phyloP scores from a whole-genome alignment of 2,888 invertebrate genomes.

The Capitulum mitella region DNA sequence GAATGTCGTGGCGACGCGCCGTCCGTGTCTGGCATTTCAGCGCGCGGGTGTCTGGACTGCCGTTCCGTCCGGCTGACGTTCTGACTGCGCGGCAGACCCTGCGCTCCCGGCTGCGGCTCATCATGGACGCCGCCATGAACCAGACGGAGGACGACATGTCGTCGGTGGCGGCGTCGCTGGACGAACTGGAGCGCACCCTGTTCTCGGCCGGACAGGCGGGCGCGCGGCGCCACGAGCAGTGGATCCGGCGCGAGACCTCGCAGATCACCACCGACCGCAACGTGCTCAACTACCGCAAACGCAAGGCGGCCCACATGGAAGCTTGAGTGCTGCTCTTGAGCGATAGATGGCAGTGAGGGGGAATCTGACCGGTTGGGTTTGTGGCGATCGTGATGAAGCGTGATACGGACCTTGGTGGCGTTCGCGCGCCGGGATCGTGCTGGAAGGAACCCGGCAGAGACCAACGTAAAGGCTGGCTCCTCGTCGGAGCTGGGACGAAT shows the following conservation, averaged over 20 bases:
- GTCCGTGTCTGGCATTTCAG: too few relatives aligned
- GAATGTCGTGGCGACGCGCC: too few relatives aligned
- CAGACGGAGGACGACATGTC: neutral
- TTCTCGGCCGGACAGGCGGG: neutral
- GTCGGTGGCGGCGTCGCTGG: neutral
- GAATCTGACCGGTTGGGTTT: too few relatives aligned
- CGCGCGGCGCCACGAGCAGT: neutral
- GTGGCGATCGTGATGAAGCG: too few relatives aligned
- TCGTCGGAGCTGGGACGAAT: too few relatives aligned
- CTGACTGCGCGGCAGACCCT: neutral
- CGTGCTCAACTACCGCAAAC: neutral
- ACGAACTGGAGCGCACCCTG: neutral
- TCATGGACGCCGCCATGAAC: conserved; percentile 22
- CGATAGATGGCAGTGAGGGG: conserved; percentile 4
- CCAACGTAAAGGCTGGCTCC: too few relatives aligned
- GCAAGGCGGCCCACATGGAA: conserved; percentile 15
- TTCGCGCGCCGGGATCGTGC: too few relatives aligned
- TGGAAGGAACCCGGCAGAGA: too few relatives aligned
- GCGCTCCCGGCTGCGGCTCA: conserved; percentile 3
- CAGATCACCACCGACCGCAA: conserved; percentile 9
- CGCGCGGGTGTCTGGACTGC: too few relatives aligned
- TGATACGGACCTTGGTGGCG: too few relatives aligned
- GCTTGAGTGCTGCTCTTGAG: neutral
- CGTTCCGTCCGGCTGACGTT: too few relatives aligned
- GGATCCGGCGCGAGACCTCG: neutral